Evolutionary conservation across 2,797 vertebrate species (phyloP), one percentile per base, ranked within the genome.

Genomic region (Acestrorhynchus altus): DNA sequence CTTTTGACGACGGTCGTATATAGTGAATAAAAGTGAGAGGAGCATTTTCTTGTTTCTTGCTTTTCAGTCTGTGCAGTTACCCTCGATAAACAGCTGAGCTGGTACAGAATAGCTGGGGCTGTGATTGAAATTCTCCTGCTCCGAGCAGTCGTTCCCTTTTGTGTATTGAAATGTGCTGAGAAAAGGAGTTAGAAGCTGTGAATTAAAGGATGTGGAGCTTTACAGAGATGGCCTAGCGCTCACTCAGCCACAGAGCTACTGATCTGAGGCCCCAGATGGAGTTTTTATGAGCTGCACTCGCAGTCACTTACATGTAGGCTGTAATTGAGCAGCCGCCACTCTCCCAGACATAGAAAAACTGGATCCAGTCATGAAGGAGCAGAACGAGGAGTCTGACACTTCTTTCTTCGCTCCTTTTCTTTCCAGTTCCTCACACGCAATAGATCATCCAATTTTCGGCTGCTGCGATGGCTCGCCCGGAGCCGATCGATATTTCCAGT

Each of bases 401-500:
- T 26, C 54, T 57, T 57, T 28, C 24, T 57, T 54, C 47, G 22
- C 64, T 40, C 56, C 47, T 8, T 44, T 35, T 57, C n/a, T 49
- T 68, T 56, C 66, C 64, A 24, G 11, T 56, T 63, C 54, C 61
- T 56, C 68, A 39, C 31, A 79, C 3, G 22, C 40, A 57, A 75
- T 63, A 78, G 51, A 79, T 79, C 69, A 63, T 79, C 68, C 61
- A 52, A 71, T 26, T 75, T 70, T 47, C 20, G 16, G 13, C 67
- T 63, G 26, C 79, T 73, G 42, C 69, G 52, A 69, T 69, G 64
- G 67, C 69, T 42, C 66, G 61, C 77, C 60, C 20, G 42, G 77
- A 72, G 61, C 51, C 54, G 60, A 56, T 72, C 69, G 24, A 72
- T 72, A 78, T 66, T 64, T 72, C 26, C 51, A 57, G 57, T 28